Conservation (phyloP, 2,797 vertebrate genomes). For the Falco naumanni region DNA sequence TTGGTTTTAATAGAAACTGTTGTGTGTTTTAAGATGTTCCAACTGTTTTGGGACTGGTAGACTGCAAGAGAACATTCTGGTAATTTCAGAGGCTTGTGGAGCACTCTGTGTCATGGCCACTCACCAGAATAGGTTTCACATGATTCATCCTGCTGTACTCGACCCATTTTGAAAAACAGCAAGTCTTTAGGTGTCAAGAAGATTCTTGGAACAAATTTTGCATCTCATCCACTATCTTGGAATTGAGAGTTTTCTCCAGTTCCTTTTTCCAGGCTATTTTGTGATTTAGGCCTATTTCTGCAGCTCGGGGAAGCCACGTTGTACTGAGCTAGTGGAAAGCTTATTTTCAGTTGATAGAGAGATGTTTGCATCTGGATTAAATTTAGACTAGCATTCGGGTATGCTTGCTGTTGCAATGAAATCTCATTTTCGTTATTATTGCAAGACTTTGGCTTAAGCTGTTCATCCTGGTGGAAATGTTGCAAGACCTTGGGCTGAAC, state of each 20-base stretch:
- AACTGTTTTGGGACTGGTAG: neutral
- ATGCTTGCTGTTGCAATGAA: conserved; percentile 50
- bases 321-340: conserved; percentile 7
- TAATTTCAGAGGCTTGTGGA: conserved; percentile 25
- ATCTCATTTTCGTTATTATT: conserved; percentile 36
- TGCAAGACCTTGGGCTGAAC: conserved; percentile 68
- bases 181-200: conserved; percentile 38
- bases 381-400: conserved; percentile 53
- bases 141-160: conserved; percentile 37
- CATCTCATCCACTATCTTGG: neutral
- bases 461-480: conserved; percentile 44
- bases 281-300: neutral
- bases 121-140: conserved; percentile 32
- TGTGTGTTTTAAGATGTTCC: neutral
- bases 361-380: conserved; percentile 57
- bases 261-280: conserved; percentile 34
- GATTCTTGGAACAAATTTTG: neutral
- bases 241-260: neutral
- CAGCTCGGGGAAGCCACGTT: neutral
- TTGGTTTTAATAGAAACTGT: neutral
- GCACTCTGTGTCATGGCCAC: neutral
- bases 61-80: conserved; percentile 38
- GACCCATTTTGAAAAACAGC: conserved; percentile 27
- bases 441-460: conserved; percentile 34
- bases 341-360: conserved; percentile 40